Base-by-base conservation (phyloP, 2,888 invertebrate species). In the Xylota sylvarum region DNA sequence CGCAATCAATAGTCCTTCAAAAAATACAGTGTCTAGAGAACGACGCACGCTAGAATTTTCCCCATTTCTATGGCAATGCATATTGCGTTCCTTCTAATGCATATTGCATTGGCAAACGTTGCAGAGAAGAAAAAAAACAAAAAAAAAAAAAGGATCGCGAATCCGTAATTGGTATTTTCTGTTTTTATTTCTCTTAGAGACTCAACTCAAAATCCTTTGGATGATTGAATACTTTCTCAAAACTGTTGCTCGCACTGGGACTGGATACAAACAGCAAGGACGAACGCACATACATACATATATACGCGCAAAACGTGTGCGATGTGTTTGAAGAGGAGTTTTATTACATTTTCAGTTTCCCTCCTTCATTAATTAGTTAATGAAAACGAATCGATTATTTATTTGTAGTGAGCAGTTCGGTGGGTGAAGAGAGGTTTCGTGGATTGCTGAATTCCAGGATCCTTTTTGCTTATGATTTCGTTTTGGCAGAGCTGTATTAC, bases 351-450 rank as follows among this genome's bases (percentile, higher is more conserved):
- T 76, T 62, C 69, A 60, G 32, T 76, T 35, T 77, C 4, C 40
- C 40, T 35, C 35, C 69, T 79, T 56, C 50, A 69, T 79, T 84
- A 84, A 74, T 74, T 79, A 74, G 62, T 79, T 74, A 79, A 84
- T 79, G 67, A 79, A 84, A 84, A 64, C 69, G 46, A 40, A 79
- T 84, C 73, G 74, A 67, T 64, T 60, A 52, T 17, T 46, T 78
- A 62, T 9, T 37, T 37, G 32, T 12, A 30, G 58, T 2, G 56
- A 10, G 9, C 43, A 62, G 12, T 19, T 60, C 17, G 12, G 56
- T 7, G 40, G 10, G 23, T 2, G 14, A 12, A 23, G 19, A 37
- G 17, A 30, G 46, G 10, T 67, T 58, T 40, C 35, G 23, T 46
- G n/a, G 32, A 6, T 12, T 64, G 48, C 30, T 40, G 5, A 32